Evolutionary conservation across 2,113 vertebrate species (phyloP).

Genomic region (Burhinus oedicnemus): DNA sequence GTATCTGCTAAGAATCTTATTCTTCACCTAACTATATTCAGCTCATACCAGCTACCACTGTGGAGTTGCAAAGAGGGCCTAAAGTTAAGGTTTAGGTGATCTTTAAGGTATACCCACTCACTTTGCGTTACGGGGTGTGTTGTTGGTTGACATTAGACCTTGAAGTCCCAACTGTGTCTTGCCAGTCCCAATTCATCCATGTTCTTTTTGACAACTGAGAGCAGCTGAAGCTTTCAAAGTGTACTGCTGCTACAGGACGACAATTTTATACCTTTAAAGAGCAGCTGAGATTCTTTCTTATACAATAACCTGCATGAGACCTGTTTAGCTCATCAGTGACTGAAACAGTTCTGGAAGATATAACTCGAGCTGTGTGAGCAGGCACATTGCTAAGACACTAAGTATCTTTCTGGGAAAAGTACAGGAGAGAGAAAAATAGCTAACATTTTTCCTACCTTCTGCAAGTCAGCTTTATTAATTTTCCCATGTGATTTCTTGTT

Average conservation of each 20-base stretch:
- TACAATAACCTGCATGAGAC: neutral
- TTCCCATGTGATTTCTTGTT: slow-evolving; percentile 8
- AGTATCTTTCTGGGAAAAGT: neutral
- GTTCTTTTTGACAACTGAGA: neutral
- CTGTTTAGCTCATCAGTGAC: neutral
- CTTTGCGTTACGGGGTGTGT: neutral
- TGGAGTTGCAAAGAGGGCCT: neutral
- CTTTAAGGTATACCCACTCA: neutral
- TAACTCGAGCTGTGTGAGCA: neutral
- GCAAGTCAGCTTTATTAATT: slow-evolving; percentile 41
- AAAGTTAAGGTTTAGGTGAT: neutral
- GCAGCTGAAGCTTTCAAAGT: neutral
- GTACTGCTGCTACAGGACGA: neutral
- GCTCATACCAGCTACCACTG: neutral
- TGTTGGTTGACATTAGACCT: neutral
- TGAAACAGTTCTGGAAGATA: neutral
- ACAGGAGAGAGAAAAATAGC: neutral
- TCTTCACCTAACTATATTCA: neutral
- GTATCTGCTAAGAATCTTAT: neutral
- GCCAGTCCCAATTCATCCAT: neutral
- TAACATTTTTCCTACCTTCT: slow-evolving; percentile 58
- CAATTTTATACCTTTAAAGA: neutral
- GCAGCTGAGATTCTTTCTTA: neutral
- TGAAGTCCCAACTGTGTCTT: neutral
- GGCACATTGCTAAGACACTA: neutral